Conservation (phyloP, 1,140 invertebrate species). For the Bradynema listronoti region DNA sequence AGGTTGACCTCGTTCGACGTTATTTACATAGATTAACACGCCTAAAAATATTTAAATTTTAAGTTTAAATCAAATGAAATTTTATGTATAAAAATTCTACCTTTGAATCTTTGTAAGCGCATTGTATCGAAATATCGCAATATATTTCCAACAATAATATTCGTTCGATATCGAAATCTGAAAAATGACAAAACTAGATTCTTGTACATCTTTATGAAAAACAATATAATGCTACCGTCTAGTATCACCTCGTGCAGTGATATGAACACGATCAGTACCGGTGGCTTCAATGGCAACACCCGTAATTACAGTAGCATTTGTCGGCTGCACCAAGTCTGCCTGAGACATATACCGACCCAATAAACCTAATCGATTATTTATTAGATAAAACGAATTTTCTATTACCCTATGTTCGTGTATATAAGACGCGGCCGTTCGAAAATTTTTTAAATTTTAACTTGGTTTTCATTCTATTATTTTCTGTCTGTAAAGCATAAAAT, state of each 20-base stretch:
- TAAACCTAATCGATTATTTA: too few relatives aligned
- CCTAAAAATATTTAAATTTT: slow-evolving; percentile 31
- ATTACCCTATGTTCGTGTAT: slow-evolving; percentile 5
- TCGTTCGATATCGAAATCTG: slow-evolving; percentile 57
- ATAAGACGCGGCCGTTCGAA: too few relatives aligned
- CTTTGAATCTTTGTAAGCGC: slow-evolving; percentile 48
- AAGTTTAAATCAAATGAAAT: background rate
- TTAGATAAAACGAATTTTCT: too few relatives aligned
- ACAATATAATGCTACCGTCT: too few relatives aligned
- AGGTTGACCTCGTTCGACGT: slow-evolving; percentile 54
- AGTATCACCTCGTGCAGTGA: slow-evolving; percentile 51
- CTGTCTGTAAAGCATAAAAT: too few relatives aligned
- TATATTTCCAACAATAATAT: slow-evolving; percentile 54
- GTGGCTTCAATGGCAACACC: slow-evolving; percentile 52
- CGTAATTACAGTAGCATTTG: slow-evolving; percentile 55
- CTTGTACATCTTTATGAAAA: too few relatives aligned
- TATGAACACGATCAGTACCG: slow-evolving; percentile 53
- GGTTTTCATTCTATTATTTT: too few relatives aligned
- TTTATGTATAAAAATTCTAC: slow-evolving; percentile 13
- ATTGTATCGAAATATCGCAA: slow-evolving; percentile 56
- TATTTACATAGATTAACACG: slow-evolving; percentile 55
- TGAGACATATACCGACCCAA: slow-evolving; percentile 55
- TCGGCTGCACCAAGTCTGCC: slow-evolving; percentile 53
- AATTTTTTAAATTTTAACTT: too few relatives aligned
- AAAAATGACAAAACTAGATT: too few relatives aligned